These are phyloP conservation scores for Sminthurinus aureus DNA, from an alignment of 2,888 invertebrate genomes.

Conservation along the genomic window DNA sequence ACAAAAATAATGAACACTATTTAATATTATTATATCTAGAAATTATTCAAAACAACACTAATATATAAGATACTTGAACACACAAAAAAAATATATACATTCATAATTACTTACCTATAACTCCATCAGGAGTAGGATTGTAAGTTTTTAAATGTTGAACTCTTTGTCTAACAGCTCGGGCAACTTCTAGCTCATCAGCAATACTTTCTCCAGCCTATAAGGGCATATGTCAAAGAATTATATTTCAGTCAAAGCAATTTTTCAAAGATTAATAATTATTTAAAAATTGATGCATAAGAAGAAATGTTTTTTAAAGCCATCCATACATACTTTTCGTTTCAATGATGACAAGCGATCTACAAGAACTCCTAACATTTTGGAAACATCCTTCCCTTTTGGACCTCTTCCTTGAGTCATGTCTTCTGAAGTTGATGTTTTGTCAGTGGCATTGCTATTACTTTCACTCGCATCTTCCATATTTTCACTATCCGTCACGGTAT, in stretches of 20 bases:
- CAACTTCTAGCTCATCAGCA: conserved; percentile 88
- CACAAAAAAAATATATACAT: too few relatives aligned
- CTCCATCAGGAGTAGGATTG: conserved; percentile 53
- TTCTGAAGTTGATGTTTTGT: conserved; percentile 13
- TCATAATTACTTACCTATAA: background rate
- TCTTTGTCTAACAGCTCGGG: conserved; percentile 88
- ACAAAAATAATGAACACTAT: too few relatives aligned
- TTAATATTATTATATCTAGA: too few relatives aligned
- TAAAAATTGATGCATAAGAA: too few relatives aligned
- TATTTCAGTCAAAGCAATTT: background rate
- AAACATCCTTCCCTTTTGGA: conserved; percentile 74
- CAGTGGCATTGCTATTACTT: conserved; percentile 40
- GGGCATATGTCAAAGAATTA: conserved; percentile 11
- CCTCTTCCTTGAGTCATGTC: conserved; percentile 9
- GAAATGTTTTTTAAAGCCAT: background rate
- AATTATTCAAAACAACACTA: too few relatives aligned
- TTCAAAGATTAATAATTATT: too few relatives aligned
- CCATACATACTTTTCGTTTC: conserved; percentile 76
- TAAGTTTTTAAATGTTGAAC: conserved; percentile 87
- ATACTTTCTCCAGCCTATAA: conserved; percentile 85
- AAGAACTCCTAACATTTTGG: conserved; percentile 83
- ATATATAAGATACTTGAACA: too few relatives aligned
- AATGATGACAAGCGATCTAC: conserved; percentile 86
- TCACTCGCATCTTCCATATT: conserved; percentile 38
- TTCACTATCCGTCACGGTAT: background rate